Evolutionary conservation across 2,113 vertebrate genomes (phyloP).

Genomic region (pig (Sus scrofa)): DNA sequence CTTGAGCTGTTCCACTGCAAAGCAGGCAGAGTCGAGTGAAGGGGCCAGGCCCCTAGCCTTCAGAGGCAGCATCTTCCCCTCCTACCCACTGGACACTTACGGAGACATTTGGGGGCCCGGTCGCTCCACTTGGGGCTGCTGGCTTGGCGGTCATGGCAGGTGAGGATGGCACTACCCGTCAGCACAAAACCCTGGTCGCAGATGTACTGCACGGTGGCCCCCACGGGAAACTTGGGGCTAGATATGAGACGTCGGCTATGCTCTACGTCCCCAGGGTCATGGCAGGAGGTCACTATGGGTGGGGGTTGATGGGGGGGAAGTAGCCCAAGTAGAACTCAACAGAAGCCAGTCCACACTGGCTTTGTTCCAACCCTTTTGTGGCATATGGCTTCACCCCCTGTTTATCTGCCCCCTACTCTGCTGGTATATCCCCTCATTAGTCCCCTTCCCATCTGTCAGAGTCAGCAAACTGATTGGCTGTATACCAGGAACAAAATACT

Average conservation of each 20-base stretch:
- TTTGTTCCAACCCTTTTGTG: neutral
- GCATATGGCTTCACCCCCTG: neutral
- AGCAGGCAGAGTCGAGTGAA: conserved; percentile 19
- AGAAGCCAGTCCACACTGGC: neutral
- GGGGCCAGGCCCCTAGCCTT: neutral
- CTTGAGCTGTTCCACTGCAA: conserved; percentile 92
- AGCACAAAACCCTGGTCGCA: conserved; percentile 94
- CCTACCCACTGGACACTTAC: conserved; percentile 87
- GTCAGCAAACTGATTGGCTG: neutral
- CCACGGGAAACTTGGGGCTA: conserved; percentile 92
- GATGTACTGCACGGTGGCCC: conserved; percentile 94
- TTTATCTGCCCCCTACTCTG: neutral
- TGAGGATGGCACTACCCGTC: conserved; percentile 92
- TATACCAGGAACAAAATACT: neutral
- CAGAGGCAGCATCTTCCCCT: neutral
- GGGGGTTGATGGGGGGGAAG: neutral
- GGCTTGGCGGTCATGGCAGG: conserved; percentile 92
- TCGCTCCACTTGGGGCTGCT: conserved; percentile 96
- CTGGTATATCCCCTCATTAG: neutral
- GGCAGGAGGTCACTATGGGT: conserved; percentile 91
- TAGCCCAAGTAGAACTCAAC: neutral
- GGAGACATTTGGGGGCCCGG: conserved; percentile 93
- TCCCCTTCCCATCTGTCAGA: neutral
- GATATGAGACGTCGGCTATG: conserved; percentile 95
- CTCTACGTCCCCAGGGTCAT: conserved; percentile 94